phyloP scores from a whole-genome alignment of 2,797 vertebrate genomes.

The Malacoctenus gilli region DNA sequence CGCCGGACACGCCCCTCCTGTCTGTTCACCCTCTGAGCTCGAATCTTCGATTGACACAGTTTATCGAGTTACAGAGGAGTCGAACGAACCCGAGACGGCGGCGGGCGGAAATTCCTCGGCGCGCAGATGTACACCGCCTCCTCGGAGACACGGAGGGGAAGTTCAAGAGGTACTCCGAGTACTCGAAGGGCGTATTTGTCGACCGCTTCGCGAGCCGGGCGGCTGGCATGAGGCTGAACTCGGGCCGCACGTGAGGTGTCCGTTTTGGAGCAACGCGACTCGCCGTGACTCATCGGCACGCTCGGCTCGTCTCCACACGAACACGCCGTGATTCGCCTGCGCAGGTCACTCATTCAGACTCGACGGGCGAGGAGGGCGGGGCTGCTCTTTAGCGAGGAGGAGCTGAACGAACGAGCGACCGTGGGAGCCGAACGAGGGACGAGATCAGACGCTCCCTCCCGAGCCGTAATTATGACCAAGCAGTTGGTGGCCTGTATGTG shows the following conservation, averaged over 20 bases:
- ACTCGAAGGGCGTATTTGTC: background rate
- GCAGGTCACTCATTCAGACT: too few species aligned
- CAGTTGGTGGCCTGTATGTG: too few species aligned
- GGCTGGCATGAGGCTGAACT: background rate
- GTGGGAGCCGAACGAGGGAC: too few species aligned
- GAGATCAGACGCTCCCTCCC: too few species aligned
- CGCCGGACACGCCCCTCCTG: slow-evolving; percentile 9
- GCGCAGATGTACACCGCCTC: slow-evolving; percentile 47
- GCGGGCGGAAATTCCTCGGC: slow-evolving; percentile 54
- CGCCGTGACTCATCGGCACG: slow-evolving; percentile 53
- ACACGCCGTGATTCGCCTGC: too few species aligned
- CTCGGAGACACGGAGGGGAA: background rate
- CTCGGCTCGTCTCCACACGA: too few species aligned
- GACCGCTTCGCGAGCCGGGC: too few species aligned
- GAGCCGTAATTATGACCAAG: too few species aligned
- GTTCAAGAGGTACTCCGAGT: background rate
- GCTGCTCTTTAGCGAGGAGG: too few species aligned
- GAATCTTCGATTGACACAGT: slow-evolving; percentile 44
- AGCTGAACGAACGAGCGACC: too few species aligned
- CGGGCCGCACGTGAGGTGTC: slow-evolving; percentile 17
- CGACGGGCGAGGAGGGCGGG: too few species aligned
- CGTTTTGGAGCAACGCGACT: slow-evolving; percentile 48
- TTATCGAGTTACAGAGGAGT: slow-evolving; percentile 48
- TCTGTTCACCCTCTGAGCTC: slow-evolving; percentile 12
- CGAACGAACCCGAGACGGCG: slow-evolving; percentile 5